Evolutionary conservation across 1,140 invertebrate genomes (phyloP).

Genomic region (Micrasema minimum): DNA sequence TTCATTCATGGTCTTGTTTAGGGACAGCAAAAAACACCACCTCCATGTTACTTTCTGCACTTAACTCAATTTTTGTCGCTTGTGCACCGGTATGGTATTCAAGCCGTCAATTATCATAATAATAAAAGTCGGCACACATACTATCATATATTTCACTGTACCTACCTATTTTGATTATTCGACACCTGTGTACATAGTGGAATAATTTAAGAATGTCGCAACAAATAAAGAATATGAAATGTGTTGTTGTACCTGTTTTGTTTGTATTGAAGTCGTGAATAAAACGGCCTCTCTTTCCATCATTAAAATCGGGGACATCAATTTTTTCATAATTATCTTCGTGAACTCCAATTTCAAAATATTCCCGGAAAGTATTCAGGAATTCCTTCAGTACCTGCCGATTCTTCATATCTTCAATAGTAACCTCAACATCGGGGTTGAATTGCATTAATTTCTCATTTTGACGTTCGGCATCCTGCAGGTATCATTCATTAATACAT

Average conservation of each 20-base stretch:
- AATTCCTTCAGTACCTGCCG: conserved; percentile 54
- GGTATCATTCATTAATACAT: conserved; percentile 18
- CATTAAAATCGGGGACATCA: conserved; percentile 82
- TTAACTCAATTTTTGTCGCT: too few relatives aligned
- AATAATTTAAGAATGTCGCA: not conserved
- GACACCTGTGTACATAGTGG: too few relatives aligned
- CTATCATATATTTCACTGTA: too few relatives aligned
- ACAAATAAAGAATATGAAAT: not conserved
- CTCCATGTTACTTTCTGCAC: too few relatives aligned
- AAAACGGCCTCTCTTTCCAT: conserved; percentile 81
- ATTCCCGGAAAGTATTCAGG: conserved; percentile 76
- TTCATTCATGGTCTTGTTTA: too few relatives aligned
- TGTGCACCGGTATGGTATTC: too few relatives aligned
- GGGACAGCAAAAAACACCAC: too few relatives aligned
- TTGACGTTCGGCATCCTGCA: conserved; percentile 53
- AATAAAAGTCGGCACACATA: too few relatives aligned
- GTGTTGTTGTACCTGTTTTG: conserved; percentile 76
- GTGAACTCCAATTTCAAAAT: conserved; percentile 78
- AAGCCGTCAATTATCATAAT: too few relatives aligned
- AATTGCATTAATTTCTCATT: conserved; percentile 49
- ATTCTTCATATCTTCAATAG: conserved; percentile 55
- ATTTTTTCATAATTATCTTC: conserved; percentile 79
- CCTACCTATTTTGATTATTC: too few relatives aligned
- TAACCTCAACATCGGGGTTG: conserved; percentile 56
- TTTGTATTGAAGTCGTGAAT: conserved; percentile 90